Conservation (phyloP, 92 coral and sea anemone species). For the Phenganax stokvisi region DNA sequence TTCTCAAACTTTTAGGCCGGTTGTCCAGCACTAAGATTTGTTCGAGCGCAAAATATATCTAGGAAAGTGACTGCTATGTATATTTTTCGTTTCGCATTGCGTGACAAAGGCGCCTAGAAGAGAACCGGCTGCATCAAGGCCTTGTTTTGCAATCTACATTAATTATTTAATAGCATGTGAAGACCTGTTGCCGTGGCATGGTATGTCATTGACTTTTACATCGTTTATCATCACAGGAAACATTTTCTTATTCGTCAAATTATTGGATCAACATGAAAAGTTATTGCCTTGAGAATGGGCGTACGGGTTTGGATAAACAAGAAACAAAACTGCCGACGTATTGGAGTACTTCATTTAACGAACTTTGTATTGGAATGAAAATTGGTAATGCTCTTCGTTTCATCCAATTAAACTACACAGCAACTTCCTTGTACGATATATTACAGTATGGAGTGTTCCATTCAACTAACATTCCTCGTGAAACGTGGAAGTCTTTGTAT, state of each 20-base stretch:
- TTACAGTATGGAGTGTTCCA: not conserved
- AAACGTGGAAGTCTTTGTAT: not conserved
- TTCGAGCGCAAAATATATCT: not conserved
- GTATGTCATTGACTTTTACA: not conserved
- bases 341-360: not conserved
- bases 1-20: not conserved
- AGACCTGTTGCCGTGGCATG: too few species aligned
- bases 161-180: too few species aligned
- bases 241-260: not conserved
- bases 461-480: not conserved
- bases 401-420: not conserved
- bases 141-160: too few species aligned
- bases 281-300: not conserved
- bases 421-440: not conserved
- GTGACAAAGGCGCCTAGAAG: too few species aligned
- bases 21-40: not conserved
- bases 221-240: not conserved
- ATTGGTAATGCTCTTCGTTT: not conserved
- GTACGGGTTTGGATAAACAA: not conserved
- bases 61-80: not conserved
- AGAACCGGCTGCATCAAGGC: too few species aligned
- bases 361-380: slow-evolving; percentile 11
- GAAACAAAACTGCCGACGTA: not conserved
- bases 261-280: not conserved
- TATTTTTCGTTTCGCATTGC: not conserved